Evolutionary conservation across 2,113 vertebrate genomes (phyloP), one percentile per base, ranked within the genome.

Genomic region (Labeo rohita): DNA sequence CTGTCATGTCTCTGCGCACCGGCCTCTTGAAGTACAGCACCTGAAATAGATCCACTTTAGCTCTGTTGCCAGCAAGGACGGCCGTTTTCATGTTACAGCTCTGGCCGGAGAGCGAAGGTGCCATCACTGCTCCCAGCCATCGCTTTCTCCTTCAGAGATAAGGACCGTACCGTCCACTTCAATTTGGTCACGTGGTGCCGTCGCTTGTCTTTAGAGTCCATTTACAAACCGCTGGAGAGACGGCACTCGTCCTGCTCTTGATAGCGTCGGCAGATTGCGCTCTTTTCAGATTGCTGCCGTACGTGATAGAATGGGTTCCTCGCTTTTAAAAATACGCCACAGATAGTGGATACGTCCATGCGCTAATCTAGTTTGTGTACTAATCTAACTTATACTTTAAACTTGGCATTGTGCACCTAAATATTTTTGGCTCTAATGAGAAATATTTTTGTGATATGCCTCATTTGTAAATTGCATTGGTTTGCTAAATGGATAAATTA

Each of bases 1-100:
- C 95, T 23, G 95, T 95, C 95, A 96, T 96, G 91, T 87, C 92
- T 87, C 78, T 63, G 81, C 73, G 76, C 87, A 85, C 80, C 0
- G 85, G 47, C 80, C 89, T 83, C 84, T 78, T 89, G 65, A 88
- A 88, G 68, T 49, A 54, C 80, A 91, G 84, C 87, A 88, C 90
- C 88, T 79, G 88, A 88, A 88, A 82, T 73, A n/a, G 90, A 81
- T 90, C 91, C 91, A 87, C 90, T 84, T 88, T 87, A 89, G 43
- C 50, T 70, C 80, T 52, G 61, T 56, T 83, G 61, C 84, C 39
- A 45, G 84, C 34, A 43, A 34, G 86, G 77, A 86, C 75, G 36
- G 85, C 28, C 68, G 63, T 68, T 75, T 82, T 80, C 39, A 86
- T 80, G 79, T 81, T 79, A 79, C 76, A 77, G 85, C 85, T 85